Percentiles rank a stretch among this genome's conserved stretches.
phyloP scores from a whole-genome alignment of 2,888 invertebrate species.

The Heteromyza rotundicornis region DNA sequence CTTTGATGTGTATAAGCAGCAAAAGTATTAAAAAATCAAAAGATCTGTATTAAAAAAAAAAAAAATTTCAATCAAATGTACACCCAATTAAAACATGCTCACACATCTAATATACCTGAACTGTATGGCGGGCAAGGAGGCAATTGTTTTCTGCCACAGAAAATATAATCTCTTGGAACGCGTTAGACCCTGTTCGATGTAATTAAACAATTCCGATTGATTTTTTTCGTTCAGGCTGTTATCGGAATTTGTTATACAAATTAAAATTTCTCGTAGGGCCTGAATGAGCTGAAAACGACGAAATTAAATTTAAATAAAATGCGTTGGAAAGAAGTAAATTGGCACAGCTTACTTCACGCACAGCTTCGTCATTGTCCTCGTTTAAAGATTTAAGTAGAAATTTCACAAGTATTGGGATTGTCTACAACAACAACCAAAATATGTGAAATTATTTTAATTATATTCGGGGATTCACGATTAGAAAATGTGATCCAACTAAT shows the following conservation, averaged over 20 bases:
- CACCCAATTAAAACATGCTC: constrained; percentile 3
- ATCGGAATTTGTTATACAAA: constrained; percentile 26
- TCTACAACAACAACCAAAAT: constrained; percentile 30
- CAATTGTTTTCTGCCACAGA: constrained; percentile 54
- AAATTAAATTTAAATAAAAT: no score
- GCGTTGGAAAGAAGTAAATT: no score
- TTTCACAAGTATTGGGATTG: constrained; percentile 50
- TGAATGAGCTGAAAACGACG: constrained; percentile 44
- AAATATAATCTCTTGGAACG: constrained; percentile 57
- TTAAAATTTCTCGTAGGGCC: constrained; percentile 53
- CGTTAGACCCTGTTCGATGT: constrained; percentile 51
- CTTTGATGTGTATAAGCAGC: constrained; percentile 69
- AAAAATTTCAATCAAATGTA: constrained; percentile 1
- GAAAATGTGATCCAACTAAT: no score
- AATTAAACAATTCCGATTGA: constrained; percentile 54
- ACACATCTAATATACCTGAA: constrained; percentile 35
- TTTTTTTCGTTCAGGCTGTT: no score
- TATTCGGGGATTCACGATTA: not conserved
- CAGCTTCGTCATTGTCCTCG: constrained; percentile 49
- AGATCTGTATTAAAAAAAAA: constrained; percentile 63
- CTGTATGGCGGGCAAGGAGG: constrained; percentile 35
- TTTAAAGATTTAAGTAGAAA: constrained; percentile 53
- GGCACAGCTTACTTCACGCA: constrained; percentile 45
- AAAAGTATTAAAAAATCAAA: constrained; percentile 73
- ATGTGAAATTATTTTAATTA: not conserved